These are phyloP conservation scores for Eupelmus urozonus DNA, from an alignment of 2,888 invertebrate species.

Conservation along the genomic window DNA sequence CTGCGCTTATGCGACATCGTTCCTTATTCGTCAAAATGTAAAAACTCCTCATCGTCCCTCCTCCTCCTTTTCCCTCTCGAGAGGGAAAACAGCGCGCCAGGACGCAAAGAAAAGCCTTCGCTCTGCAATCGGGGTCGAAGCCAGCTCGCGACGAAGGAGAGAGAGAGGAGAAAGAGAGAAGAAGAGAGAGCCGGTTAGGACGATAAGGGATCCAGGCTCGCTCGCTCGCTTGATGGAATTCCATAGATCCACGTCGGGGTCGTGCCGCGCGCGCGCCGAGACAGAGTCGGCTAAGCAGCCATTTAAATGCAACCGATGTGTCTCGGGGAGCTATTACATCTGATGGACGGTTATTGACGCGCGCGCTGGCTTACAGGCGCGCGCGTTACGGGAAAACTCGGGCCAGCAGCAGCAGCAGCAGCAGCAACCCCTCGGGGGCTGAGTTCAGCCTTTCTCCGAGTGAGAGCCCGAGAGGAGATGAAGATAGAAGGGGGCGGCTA, in stretches of 20 bases:
- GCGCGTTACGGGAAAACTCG: slow-evolving; percentile 56
- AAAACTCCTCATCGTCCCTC: neutral
- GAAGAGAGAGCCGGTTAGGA: slow-evolving; percentile 70
- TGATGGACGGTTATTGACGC: slow-evolving; percentile 78
- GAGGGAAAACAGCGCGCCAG: neutral
- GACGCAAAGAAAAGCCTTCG: neutral
- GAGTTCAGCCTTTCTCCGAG: slow-evolving; percentile 63
- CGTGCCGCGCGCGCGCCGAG: slow-evolving; percentile 74
- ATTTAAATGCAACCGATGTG: slow-evolving; percentile 78
- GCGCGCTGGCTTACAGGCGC: slow-evolving; percentile 66
- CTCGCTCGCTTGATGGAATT: slow-evolving; percentile 78
- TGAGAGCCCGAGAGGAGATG: slow-evolving; percentile 51
- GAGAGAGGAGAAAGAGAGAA: slow-evolving; percentile 62
- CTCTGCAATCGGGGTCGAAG: neutral
- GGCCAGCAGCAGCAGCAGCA: slow-evolving; percentile 3
- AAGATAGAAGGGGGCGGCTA: slow-evolving; percentile 55
- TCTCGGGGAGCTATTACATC: slow-evolving; percentile 78
- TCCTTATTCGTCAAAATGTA: slow-evolving; percentile 23
- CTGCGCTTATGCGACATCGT: neutral
- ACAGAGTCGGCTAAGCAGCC: slow-evolving; percentile 78
- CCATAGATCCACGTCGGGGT: slow-evolving; percentile 76
- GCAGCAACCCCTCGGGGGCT: slow-evolving; percentile 60
- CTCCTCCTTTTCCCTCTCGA: slow-evolving; percentile 6
- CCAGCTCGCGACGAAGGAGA: slow-evolving; percentile 11
- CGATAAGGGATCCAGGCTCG: slow-evolving; percentile 74